These are phyloP conservation scores for Sialia sialis DNA, from an alignment of 2,113 vertebrate species.

Conservation along the genomic window DNA sequence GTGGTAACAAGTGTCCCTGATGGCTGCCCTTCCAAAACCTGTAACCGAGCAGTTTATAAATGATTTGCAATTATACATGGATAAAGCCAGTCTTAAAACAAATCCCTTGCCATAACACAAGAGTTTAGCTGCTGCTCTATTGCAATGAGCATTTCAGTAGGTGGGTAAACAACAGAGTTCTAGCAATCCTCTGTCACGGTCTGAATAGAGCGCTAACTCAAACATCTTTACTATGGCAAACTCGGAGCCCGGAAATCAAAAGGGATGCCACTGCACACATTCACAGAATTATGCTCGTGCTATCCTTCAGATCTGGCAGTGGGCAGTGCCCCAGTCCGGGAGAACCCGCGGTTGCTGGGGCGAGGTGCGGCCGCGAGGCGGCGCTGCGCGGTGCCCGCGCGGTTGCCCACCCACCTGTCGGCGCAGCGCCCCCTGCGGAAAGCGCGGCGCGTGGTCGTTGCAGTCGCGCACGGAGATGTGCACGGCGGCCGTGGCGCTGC, in stretches of 20 bases:
- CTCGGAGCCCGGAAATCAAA: neutral
- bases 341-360: rapidly evolving
- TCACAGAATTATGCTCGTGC: rapidly evolving
- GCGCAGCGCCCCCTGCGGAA: conserved; percentile 73
- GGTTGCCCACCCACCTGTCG: conserved; percentile 66
- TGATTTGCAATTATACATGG: neutral
- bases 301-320: too few relatives aligned
- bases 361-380: conserved; percentile 35
- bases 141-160: neutral
- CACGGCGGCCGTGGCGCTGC: conserved; percentile 74
- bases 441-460: conserved; percentile 85
- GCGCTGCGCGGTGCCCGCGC: conserved; percentile 29
- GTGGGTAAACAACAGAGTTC: neutral
- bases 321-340: rapidly evolving
- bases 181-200: neutral
- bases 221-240: neutral
- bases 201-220: neutral
- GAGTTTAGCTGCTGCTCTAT: neutral
- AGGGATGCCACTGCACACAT: rapidly evolving
- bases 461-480: conserved; percentile 79
- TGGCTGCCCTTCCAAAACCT: conserved; percentile 84
- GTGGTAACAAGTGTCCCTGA: conserved; percentile 78
- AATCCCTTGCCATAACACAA: neutral
- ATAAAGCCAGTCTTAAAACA: neutral
- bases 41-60: conserved; percentile 33